A percentile compares a stretch with the other conserved stretches of the same genome.
phyloP scores from a whole-genome alignment of 1,140 invertebrate species.

The Solenopsis invicta region DNA sequence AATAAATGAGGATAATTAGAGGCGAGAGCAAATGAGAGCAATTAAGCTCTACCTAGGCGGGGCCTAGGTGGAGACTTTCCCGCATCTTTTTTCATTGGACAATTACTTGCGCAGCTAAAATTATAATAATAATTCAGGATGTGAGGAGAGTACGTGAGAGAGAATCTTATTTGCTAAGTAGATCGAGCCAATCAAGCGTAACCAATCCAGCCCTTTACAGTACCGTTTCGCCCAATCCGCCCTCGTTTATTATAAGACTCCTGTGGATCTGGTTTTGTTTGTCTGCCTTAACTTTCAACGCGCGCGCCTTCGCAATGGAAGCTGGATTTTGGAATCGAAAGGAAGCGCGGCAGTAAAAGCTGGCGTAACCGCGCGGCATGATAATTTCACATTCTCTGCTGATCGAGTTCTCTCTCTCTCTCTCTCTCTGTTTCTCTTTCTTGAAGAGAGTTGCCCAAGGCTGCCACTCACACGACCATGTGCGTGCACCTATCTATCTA shows the following conservation, averaged over 20 bases:
- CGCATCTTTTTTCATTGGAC: not conserved
- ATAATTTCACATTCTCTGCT: conserved; percentile 50
- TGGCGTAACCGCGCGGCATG: not conserved
- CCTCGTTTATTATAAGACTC: conserved; percentile 18
- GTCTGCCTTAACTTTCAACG: conserved; percentile 1
- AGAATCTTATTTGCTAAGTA: conserved; percentile 1
- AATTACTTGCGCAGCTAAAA: conserved; percentile 5
- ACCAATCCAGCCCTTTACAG: not conserved
- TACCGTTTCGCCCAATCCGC: not conserved
- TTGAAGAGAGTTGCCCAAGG: conserved; percentile 73
- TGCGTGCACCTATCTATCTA: conserved; percentile 24
- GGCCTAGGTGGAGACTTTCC: not conserved
- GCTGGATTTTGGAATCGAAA: conserved; percentile 53
- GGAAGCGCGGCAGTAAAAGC: conserved; percentile 29
- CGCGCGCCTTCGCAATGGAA: conserved; percentile 8
- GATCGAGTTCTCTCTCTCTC: conserved; percentile 19
- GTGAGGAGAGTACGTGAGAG: not conserved
- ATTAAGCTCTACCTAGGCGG: conserved; percentile 19
- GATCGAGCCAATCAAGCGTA: not conserved
- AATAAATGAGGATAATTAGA: conserved; percentile 33
- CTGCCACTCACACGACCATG: conserved; percentile 49
- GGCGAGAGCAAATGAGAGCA: not conserved
- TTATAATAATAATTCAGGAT: conserved; percentile 2
- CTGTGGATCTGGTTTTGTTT: conserved; percentile 31
- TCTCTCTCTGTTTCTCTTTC: conserved; percentile 20